Conservation (phyloP, 1,140 invertebrate species). For the Parapsyche elsis region DNA sequence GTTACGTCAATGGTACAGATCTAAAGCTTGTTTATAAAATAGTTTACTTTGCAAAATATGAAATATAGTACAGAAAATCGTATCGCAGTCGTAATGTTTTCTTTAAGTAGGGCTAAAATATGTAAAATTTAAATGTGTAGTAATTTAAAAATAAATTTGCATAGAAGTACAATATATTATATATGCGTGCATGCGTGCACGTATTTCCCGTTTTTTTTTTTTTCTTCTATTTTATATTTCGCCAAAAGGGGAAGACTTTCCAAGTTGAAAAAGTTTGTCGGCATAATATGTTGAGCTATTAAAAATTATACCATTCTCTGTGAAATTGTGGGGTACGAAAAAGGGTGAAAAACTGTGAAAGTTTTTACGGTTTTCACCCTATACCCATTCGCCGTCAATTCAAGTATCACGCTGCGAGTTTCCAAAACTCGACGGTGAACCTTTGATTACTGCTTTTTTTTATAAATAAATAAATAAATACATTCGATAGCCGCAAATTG, state of each 20-base stretch:
- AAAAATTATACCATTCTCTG: conserved; percentile 19
- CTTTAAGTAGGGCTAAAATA: no score
- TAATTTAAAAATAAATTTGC: no score
- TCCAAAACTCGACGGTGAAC: neutral
- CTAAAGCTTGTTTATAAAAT: no score
- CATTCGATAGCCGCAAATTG: neutral
- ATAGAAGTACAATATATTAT: no score
- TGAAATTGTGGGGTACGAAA: conserved; percentile 7
- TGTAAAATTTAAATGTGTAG: no score
- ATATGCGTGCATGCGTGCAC: no score
- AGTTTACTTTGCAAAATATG: no score
- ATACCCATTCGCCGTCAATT: neutral
- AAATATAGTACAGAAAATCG: no score
- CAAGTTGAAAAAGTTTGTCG: conserved; percentile 1
- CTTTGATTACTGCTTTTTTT: conserved; percentile 6
- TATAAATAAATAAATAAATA: neutral
- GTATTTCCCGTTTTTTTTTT: no score
- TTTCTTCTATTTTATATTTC: no score
- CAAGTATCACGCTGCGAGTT: conserved; percentile 7
- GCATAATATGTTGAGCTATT: conserved; percentile 11
- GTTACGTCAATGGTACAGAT: no score
- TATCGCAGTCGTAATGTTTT: no score
- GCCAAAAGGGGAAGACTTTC: neutral
- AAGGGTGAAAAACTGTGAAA: conserved; percentile 32
- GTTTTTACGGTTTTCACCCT: conserved; percentile 3